Evolutionary conservation across 1,140 invertebrate genomes (phyloP), one percentile per base, ranked within the genome.

Genomic region (Lutraria rhynchaena): DNA sequence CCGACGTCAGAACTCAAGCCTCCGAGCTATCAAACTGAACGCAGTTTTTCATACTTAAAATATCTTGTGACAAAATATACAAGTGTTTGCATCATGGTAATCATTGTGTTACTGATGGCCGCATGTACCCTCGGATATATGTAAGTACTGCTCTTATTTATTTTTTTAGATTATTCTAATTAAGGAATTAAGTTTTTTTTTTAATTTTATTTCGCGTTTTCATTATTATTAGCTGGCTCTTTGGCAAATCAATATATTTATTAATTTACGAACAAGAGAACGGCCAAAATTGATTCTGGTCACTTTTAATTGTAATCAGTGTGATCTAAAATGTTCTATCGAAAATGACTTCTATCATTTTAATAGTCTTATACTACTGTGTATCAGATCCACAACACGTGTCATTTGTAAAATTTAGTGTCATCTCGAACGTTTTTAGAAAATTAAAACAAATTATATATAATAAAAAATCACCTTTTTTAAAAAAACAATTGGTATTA

Each of bases 71-170:
- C 7, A 55, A 55, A n/a, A 55, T 9, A 55, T 5, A 19, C 24
- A 55, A 55, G 17, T 55, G 51, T 22, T 55, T 35, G 2, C 22
- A 61, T 2, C n/a, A 61, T 61, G 58, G 1, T 61, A n/a, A 35
- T 61, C 29, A 13, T 61, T 2, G 31, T 61, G 27, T n/a, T 61
- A 2, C 4, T 61, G 31, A 15, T 35, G 17, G 31, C 58, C 4
- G 27, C 35, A 17, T 13, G 29, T 61, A 35, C 31, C 19, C 58
- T 61, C 2, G 13, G 58, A 9, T 61, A 61, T 22, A 61, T 61
- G 58, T 61, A 35, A 61, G 58, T 61, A 58, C 7, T 9, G 57
- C 24, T 29, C 17, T 19, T 58, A 58, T 31, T 58, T 29, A 7
- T 17, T 3, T 58, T 11, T 19, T 19, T 11, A 9, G 44, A 49